Evolutionary conservation across 2,888 invertebrate species (phyloP).

Genomic region (Helicoverpa assulta): DNA sequence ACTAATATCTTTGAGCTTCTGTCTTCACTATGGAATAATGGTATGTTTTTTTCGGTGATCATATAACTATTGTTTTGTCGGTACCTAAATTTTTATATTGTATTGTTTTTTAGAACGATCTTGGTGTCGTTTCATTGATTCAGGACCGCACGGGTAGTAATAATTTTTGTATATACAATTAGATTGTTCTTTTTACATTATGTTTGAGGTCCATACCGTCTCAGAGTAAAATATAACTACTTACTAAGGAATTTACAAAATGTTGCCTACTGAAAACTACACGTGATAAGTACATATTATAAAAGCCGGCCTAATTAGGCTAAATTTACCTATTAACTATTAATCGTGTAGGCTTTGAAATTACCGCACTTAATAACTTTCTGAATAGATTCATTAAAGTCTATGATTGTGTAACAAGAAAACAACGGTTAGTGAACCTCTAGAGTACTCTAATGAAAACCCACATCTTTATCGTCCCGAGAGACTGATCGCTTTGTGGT

Average conservation of each 20-base stretch:
- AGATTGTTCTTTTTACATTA: too few species aligned
- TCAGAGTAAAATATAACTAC: too few species aligned
- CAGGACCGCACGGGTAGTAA: too few species aligned
- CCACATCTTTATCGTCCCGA: conserved; percentile 61
- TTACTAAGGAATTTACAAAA: too few species aligned
- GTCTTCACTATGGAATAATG: conserved; percentile 16
- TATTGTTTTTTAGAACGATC: too few species aligned
- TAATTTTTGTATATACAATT: too few species aligned
- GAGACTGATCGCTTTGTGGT: conserved; percentile 66
- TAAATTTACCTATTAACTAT: neutral
- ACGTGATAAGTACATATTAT: neutral
- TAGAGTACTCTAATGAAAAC: conserved; percentile 52
- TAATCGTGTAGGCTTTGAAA: neutral
- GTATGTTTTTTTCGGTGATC: conserved; percentile 1
- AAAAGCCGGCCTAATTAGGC: neutral
- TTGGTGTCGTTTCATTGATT: too few species aligned
- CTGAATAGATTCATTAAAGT: conserved; percentile 33
- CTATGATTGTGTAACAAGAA: conserved; percentile 32
- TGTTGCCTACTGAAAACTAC: too few species aligned
- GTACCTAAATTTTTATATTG: too few species aligned
- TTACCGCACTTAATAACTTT: conserved; percentile 14
- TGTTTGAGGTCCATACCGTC: too few species aligned
- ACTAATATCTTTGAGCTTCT: conserved; percentile 55
- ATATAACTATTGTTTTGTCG: too few species aligned
- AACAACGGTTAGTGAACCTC: conserved; percentile 38